A percentile compares a stretch with the other conserved stretches of the same genome.
These are phyloP conservation scores for Brachycybe producta DNA, from an alignment of 2,888 invertebrate genomes.

Conservation along the genomic window DNA sequence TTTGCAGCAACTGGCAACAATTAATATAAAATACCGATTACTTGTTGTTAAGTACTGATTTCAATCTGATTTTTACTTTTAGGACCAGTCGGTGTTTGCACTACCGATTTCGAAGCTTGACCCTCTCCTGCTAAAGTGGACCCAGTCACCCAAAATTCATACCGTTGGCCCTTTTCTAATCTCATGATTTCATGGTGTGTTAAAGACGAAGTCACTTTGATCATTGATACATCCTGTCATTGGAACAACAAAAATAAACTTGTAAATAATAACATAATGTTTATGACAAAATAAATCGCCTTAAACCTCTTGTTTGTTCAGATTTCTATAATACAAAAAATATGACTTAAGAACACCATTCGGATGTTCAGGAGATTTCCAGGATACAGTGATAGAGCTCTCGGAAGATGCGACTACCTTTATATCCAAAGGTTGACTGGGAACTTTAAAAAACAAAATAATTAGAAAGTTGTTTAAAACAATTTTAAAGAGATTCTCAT, in stretches of 20 bases:
- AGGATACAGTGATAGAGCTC: constrained; percentile 81
- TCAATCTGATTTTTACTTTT: constrained; percentile 8
- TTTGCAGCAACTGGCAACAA: constrained; percentile 65
- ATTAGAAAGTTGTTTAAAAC: too few species aligned
- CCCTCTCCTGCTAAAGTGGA: constrained; percentile 38
- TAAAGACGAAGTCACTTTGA: constrained; percentile 21
- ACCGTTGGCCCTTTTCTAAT: constrained; percentile 62
- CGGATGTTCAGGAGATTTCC: constrained; percentile 83
- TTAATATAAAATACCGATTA: background rate
- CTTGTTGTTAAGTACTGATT: constrained; percentile 17
- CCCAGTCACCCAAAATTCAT: constrained; percentile 20
- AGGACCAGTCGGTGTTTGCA: constrained; percentile 17
- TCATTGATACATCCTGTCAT: constrained; percentile 13
- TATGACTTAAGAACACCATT: constrained; percentile 89
- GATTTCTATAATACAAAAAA: constrained; percentile 60
- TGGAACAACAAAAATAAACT: background rate
- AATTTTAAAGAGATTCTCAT: too few species aligned
- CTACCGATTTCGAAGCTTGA: constrained; percentile 14
- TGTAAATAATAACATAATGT: background rate
- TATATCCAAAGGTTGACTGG: constrained; percentile 81
- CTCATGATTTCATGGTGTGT: constrained; percentile 58
- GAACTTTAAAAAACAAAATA: constrained; percentile 57
- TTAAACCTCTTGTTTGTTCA: constrained; percentile 26
- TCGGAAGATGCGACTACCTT: constrained; percentile 85
- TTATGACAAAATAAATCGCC: too few species aligned